Evolutionary conservation across 1,140 invertebrate genomes (phyloP).

Genomic region (Dendroctonus valens): DNA sequence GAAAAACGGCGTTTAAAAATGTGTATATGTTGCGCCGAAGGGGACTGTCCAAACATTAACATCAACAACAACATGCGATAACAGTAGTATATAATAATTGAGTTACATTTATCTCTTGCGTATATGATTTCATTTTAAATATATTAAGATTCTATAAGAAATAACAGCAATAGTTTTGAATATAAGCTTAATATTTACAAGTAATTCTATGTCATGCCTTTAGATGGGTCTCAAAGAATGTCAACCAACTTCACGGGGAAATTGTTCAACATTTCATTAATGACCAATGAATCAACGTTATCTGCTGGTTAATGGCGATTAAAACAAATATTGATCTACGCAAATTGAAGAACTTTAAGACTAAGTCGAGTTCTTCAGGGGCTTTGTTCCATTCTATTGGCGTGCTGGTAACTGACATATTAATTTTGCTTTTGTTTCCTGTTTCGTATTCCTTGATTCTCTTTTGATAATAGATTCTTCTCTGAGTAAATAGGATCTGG

Average conservation of each 20-base stretch:
- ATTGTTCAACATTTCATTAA: too few species aligned
- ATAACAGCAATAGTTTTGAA: slow-evolving; percentile 42
- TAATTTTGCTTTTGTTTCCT: slow-evolving; percentile 22
- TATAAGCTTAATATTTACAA: slow-evolving; percentile 25
- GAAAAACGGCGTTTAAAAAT: slow-evolving; percentile 17
- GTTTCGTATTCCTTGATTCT: slow-evolving; percentile 7
- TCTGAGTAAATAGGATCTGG: slow-evolving; percentile 25
- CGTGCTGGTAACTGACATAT: neutral
- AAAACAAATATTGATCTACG: neutral
- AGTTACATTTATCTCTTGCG: slow-evolving; percentile 44
- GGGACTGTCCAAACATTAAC: slow-evolving; percentile 47
- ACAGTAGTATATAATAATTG: slow-evolving; percentile 44
- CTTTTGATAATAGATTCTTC: slow-evolving; percentile 4
- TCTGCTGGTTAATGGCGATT: too few species aligned
- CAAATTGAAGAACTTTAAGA: neutral
- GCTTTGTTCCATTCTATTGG: neutral
- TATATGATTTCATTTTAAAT: slow-evolving; percentile 37
- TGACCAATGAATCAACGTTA: too few species aligned
- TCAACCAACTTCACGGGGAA: neutral
- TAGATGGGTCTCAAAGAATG: slow-evolving; percentile 12
- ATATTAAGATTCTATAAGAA: slow-evolving; percentile 43
- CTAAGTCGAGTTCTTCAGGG: neutral
- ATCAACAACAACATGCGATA: slow-evolving; percentile 52
- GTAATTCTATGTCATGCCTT: slow-evolving; percentile 15
- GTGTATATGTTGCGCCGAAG: slow-evolving; percentile 12